These are phyloP conservation scores for Monomorium pharaonis DNA, from an alignment of 1,140 invertebrate genomes.

Conservation along the genomic window DNA sequence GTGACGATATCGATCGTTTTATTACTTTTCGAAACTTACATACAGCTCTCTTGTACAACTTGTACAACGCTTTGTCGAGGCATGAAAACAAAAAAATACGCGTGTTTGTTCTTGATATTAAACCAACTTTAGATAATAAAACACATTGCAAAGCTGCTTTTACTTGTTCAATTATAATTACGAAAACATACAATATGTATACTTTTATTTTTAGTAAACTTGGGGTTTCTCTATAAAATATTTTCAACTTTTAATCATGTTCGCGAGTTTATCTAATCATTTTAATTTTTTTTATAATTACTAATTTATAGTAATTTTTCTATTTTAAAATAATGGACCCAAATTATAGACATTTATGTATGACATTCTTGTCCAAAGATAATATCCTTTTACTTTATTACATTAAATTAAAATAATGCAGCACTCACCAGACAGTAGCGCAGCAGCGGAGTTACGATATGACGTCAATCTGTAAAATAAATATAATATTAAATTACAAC, in stretches of 20 bases:
- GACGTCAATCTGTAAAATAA: background rate
- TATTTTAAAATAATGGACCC: background rate
- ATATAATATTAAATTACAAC: background rate
- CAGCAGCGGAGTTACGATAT: background rate
- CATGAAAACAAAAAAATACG: background rate
- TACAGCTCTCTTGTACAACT: background rate
- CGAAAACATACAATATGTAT: conserved; percentile 3
- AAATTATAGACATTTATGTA: background rate
- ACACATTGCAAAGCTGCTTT: background rate
- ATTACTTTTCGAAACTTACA: background rate
- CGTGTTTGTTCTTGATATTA: background rate
- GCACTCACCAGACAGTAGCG: background rate
- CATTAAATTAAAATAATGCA: background rate
- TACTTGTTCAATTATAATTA: background rate
- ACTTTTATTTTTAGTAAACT: background rate
- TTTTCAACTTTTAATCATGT: background rate
- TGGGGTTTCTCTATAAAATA: background rate
- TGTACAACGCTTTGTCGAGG: background rate
- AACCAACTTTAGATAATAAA: background rate
- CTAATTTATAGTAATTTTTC: too few species aligned
- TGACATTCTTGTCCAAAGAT: too few species aligned
- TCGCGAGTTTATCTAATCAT: background rate
- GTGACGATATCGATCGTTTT: background rate
- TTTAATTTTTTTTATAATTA: too few species aligned
- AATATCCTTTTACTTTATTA: background rate